phyloP scores from a whole-genome alignment of 30 jellyfish, hydroid and myxozoan genomes.

The Chrysaora quinquecirrha region DNA sequence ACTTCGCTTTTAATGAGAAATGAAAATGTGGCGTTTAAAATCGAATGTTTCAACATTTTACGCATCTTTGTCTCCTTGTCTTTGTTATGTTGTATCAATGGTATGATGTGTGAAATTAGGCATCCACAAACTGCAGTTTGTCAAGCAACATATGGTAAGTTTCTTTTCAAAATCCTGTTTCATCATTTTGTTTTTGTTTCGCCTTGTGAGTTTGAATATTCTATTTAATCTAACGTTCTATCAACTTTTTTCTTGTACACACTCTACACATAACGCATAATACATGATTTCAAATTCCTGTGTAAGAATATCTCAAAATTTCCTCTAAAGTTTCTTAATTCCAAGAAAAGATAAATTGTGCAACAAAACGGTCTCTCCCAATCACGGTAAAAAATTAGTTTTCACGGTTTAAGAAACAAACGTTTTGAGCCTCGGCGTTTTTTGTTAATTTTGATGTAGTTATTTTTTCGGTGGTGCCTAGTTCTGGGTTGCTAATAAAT shows the following conservation, averaged over 20 bases:
- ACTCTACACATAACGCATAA: not conserved
- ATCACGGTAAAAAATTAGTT: too few relatives aligned
- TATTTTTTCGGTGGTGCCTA: too few relatives aligned
- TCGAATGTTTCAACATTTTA: too few relatives aligned
- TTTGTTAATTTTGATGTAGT: too few relatives aligned
- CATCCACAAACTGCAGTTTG: conserved; percentile 13
- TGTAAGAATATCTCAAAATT: not conserved
- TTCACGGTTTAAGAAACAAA: too few relatives aligned
- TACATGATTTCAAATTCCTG: not conserved
- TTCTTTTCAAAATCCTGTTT: not conserved
- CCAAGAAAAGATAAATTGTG: too few relatives aligned
- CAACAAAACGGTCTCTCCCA: too few relatives aligned
- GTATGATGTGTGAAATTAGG: not conserved
- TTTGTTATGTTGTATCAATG: not conserved
- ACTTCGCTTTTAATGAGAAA: not conserved
- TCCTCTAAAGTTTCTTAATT: too few relatives aligned
- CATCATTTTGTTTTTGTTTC: not conserved
- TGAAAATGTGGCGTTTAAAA: too few relatives aligned
- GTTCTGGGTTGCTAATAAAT: too few relatives aligned
- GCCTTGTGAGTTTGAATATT: not conserved
- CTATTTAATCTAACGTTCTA: not conserved
- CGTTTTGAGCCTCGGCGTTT: too few relatives aligned
- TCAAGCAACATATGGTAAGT: not conserved
- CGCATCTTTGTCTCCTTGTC: too few relatives aligned
- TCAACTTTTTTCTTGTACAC: not conserved